Evolutionary conservation across 2,113 vertebrate genomes (phyloP).

Genomic region (Tachuris rubrigastra): DNA sequence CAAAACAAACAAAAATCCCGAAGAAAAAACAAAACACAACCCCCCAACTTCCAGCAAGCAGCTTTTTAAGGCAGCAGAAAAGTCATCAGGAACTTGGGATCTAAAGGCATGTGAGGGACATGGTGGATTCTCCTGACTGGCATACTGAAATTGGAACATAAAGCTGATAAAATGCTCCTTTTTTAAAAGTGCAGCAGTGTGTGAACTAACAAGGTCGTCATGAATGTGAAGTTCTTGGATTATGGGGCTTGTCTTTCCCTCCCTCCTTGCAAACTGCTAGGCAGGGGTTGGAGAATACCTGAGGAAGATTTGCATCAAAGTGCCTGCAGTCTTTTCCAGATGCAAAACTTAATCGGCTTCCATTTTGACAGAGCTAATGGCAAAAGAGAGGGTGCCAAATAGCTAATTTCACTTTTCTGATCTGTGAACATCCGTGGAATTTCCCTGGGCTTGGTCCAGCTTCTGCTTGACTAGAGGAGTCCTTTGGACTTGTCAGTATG

Average conservation of each 20-base stretch:
- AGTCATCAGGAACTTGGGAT: neutral
- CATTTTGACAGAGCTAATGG: neutral
- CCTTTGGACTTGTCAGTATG: neutral
- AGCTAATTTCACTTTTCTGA: neutral
- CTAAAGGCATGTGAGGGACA: neutral
- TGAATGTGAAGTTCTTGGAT: neutral
- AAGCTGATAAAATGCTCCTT: neutral
- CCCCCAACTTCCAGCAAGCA: neutral
- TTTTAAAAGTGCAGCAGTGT: neutral
- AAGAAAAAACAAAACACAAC: too few relatives aligned
- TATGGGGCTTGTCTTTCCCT: neutral
- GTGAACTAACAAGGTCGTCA: neutral
- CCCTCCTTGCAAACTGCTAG: neutral
- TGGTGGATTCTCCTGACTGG: neutral
- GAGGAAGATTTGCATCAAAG: neutral
- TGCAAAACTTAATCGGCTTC: constrained; percentile 4
- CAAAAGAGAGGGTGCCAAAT: neutral
- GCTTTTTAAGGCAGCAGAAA: neutral
- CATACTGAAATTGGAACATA: neutral
- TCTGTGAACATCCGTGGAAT: neutral
- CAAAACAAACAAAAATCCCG: too few relatives aligned
- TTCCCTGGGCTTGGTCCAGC: neutral
- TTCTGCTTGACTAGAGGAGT: neutral
- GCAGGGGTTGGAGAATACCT: neutral
- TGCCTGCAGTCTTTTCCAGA: constrained; percentile 6